Evolutionary conservation across 2,113 vertebrate species (phyloP).

Genomic region (Rhombomys opimus): DNA sequence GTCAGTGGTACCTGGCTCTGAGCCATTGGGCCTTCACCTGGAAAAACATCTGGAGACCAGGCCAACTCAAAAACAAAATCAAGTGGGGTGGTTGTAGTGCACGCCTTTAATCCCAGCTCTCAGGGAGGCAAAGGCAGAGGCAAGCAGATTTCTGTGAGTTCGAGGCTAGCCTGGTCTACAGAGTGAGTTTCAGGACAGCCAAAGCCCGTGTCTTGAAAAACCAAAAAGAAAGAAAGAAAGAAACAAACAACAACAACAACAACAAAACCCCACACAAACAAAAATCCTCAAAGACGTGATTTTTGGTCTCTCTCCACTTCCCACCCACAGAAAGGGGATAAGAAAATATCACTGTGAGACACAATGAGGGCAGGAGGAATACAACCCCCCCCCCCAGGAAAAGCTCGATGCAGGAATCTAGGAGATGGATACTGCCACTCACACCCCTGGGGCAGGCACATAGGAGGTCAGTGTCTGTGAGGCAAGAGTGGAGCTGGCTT

Average conservation of each 20-base stretch:
- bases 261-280: no score
- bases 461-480: background rate
- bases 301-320: background rate
- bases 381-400: background rate
- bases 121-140: no score
- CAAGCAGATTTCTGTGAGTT: no score
- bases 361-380: background rate
- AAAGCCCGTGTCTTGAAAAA: no score
- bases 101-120: no score
- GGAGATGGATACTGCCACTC: rapidly evolving
- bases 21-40: no score
- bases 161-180: no score
- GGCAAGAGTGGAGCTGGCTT: background rate
- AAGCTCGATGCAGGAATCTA: rapidly evolving
- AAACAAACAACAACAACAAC: no score
- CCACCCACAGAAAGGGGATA: background rate
- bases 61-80: background rate
- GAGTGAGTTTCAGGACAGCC: no score
- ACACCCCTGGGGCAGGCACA: background rate
- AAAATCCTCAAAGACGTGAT: background rate
- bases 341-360: background rate
- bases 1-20: no score
- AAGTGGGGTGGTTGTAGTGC: no score
- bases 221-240: no score
- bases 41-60: background rate